Evolutionary conservation across 2,113 vertebrate species (phyloP).

Genomic region (Morone chrysops): DNA sequence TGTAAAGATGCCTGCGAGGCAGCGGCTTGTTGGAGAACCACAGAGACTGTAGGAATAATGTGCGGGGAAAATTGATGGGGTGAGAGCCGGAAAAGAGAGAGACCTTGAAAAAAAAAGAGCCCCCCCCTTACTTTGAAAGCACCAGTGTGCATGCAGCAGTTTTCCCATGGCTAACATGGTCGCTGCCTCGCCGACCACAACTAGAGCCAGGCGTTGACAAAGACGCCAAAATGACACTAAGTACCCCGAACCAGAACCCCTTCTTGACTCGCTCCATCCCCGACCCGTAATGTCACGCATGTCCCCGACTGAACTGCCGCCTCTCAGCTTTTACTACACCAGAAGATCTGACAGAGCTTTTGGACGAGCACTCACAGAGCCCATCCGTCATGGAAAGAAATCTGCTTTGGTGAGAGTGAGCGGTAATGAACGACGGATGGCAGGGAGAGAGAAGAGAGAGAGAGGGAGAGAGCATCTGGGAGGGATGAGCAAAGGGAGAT

Average conservation of each 20-base stretch:
- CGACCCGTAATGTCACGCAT: slow-evolving; percentile 29
- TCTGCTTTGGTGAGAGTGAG: slow-evolving; percentile 64
- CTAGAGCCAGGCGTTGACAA: slow-evolving; percentile 37
- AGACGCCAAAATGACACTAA: slow-evolving; percentile 13
- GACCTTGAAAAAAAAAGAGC: slow-evolving; percentile 32
- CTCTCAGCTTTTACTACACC: slow-evolving; percentile 42
- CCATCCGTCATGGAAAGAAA: slow-evolving; percentile 72
- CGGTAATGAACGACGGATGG: slow-evolving; percentile 61
- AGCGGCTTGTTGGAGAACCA: slow-evolving; percentile 32
- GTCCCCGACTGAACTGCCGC: slow-evolving; percentile 50
- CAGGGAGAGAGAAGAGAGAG: slow-evolving; percentile 14
- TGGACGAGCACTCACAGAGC: slow-evolving; percentile 51
- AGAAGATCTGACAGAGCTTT: slow-evolving; percentile 62
- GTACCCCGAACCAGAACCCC: background rate
- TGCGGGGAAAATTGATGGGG: slow-evolving; percentile 53
- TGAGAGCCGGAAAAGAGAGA: slow-evolving; percentile 44
- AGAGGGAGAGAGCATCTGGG: slow-evolving; percentile 49
- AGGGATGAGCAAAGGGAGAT: slow-evolving; percentile 68
- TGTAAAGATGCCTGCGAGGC: slow-evolving; percentile 63
- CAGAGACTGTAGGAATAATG: slow-evolving; percentile 72
- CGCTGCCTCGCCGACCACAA: slow-evolving; percentile 44
- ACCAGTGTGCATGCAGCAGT: slow-evolving; percentile 19
- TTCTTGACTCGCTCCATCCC: slow-evolving; percentile 18
- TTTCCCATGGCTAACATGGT: slow-evolving; percentile 41
- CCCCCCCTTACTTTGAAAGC: slow-evolving; percentile 11